Percentiles rank a stretch among this genome's conserved stretches.
These are phyloP conservation scores for Listrodromus nycthemerus DNA, from an alignment of 2,888 invertebrate genomes.

Conservation along the genomic window DNA sequence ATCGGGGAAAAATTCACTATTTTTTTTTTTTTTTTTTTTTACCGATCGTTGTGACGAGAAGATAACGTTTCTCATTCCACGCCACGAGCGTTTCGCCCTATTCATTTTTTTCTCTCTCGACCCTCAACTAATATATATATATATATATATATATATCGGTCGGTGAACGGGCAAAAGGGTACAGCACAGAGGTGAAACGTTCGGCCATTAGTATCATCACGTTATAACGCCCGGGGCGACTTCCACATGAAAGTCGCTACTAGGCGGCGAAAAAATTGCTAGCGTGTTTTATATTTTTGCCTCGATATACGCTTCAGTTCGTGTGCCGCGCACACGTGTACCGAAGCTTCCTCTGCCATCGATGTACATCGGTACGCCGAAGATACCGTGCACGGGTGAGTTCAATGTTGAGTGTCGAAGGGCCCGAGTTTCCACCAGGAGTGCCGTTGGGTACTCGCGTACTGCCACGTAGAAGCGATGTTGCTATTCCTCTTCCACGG, in stretches of 20 bases:
- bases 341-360: too few species aligned
- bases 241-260: slow-evolving; percentile 35
- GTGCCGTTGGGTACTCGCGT: background rate
- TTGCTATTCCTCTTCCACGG: background rate
- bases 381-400: background rate
- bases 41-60: background rate
- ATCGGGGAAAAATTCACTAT: background rate
- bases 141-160: background rate
- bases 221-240: slow-evolving; percentile 47
- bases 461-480: background rate
- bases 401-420: background rate
- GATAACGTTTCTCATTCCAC: background rate
- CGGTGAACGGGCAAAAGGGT: background rate
- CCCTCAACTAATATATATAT: too few species aligned
- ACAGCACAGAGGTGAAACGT: slow-evolving; percentile 18
- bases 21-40: background rate
- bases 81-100: background rate
- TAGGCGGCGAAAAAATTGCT: slow-evolving; percentile 21
- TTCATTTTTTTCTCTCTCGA: background rate
- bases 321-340: background rate
- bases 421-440: background rate
- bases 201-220: slow-evolving; percentile 45
- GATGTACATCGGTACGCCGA: background rate
- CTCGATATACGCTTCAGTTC: background rate
- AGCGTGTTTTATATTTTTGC: slow-evolving; percentile 37